Evolutionary conservation across 2,797 vertebrate genomes (phyloP).

Genomic region (Pipistrellus pipistrellus): DNA sequence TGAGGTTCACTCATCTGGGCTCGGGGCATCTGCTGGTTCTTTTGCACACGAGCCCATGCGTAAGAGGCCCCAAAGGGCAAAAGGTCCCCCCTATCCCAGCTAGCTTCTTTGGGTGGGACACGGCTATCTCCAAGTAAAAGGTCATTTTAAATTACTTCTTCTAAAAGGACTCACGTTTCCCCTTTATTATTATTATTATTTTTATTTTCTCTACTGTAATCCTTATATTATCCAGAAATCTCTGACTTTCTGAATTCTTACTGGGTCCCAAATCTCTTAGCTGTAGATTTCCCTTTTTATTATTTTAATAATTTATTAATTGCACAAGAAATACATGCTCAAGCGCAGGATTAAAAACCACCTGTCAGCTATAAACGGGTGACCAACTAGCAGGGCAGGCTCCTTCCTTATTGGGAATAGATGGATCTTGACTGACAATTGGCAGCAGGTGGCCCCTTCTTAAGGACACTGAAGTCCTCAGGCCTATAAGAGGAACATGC

Average conservation of each 20-base stretch:
- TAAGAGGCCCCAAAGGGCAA: neutral
- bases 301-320: conserved; percentile 62
- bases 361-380: neutral
- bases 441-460: conserved; percentile 63
- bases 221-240: conserved; percentile 21
- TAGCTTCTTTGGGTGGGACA: neutral
- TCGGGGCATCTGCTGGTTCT: too few species aligned
- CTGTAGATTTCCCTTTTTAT: conserved; percentile 41
- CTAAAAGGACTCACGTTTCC: neutral
- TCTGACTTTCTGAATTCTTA: conserved; percentile 40
- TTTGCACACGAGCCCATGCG: neutral
- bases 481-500: conserved; percentile 70
- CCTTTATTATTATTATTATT: neutral
- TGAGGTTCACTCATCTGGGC: too few species aligned
- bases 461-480: conserved; percentile 29
- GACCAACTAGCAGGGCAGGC: neutral
- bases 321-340: conserved; percentile 26
- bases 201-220: neutral
- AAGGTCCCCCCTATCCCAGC: accelerated
- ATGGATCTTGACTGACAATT: conserved; percentile 41
- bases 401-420: conserved; percentile 55
- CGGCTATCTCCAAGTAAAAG: neutral
- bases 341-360: neutral
- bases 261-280: conserved; percentile 33
- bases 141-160: neutral